Evolutionary conservation across 2,113 vertebrate species (phyloP), one percentile per base, ranked within the genome.

Genomic region (Girardinichthys multiradiatus): DNA sequence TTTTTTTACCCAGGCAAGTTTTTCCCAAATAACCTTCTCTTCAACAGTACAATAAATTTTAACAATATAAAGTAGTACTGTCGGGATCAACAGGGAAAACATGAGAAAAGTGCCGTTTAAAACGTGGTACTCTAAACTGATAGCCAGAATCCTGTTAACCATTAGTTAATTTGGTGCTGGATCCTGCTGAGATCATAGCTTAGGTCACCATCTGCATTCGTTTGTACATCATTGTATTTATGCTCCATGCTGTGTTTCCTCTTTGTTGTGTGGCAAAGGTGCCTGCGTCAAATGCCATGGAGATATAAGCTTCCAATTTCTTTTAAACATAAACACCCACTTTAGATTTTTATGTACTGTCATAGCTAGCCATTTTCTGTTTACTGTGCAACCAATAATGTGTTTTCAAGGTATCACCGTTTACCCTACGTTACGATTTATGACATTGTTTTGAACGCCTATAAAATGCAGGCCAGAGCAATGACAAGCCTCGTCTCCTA

Each of bases 131-230:
- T 45, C 42, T 72, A 29, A 73, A 59, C 51, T 28, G 58, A 31
- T 11, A 60, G 13, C 11, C 29, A 12, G 24, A 33, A 10, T 61
- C 11, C 30, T 57, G 33, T 64, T 9, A 24, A 31, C 24, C 6
- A 28, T 28, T 15, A 26, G 12, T 6, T 24, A 67, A 17, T 4
- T 6, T 54, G 45, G 29, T 64, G 2, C 26, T 65, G 64, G 48
- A 26, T 26, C 60, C 54, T 51, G 24, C 33, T 63, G 62, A 58
- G 42, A 51, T 73, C 17, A 30, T 68, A 57, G 65, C 67, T 76
- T 72, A 45, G 48, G 65, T 33, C 57, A 37, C 19, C 11, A 35
- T 33, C 21, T 24, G 2, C 21, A 26, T 39, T 26, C 8, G n/a
- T 45, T 37, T n/a, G 24, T n/a, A n/a, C 21, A 26, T 35, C 31